A percentile compares a stretch with the other conserved stretches of the same genome.
phyloP scores from a whole-genome alignment of 2,113 vertebrate genomes.

The Lynx canadensis region DNA sequence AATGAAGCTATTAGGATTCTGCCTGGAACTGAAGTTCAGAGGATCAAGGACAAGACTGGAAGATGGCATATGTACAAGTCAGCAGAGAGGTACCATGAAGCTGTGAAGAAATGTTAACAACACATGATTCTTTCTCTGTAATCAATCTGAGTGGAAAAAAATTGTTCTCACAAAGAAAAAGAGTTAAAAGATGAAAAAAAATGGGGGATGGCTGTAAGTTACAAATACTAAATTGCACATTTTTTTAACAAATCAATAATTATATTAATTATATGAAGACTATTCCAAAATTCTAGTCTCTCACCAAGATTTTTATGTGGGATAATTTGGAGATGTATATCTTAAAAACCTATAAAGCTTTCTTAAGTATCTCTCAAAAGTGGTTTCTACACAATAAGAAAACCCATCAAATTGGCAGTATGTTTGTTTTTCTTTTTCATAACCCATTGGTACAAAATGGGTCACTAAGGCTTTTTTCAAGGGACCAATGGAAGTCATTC shows the following conservation, averaged over 20 bases:
- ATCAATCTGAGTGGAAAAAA: background rate
- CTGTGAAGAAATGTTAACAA: background rate
- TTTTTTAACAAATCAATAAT: conserved; percentile 8
- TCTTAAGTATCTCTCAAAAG: background rate
- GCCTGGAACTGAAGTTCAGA: background rate
- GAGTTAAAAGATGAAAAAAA: background rate
- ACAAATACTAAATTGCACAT: background rate
- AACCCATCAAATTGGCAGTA: background rate
- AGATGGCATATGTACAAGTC: background rate
- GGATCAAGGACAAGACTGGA: background rate
- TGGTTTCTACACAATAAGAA: background rate
- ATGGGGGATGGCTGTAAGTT: background rate
- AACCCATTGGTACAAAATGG: background rate
- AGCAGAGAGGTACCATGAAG: background rate
- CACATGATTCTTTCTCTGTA: background rate
- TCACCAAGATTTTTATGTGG: background rate
- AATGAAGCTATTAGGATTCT: background rate
- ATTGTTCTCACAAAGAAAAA: background rate
- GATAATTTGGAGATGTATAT: background rate
- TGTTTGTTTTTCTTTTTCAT: background rate
- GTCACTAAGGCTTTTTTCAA: background rate
- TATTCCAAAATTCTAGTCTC: background rate
- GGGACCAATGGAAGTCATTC: background rate
- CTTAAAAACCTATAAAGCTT: background rate
- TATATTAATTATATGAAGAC: background rate